These are phyloP conservation scores for Zygogramma bicolorata DNA, from an alignment of 2,888 invertebrate genomes.

Conservation along the genomic window DNA sequence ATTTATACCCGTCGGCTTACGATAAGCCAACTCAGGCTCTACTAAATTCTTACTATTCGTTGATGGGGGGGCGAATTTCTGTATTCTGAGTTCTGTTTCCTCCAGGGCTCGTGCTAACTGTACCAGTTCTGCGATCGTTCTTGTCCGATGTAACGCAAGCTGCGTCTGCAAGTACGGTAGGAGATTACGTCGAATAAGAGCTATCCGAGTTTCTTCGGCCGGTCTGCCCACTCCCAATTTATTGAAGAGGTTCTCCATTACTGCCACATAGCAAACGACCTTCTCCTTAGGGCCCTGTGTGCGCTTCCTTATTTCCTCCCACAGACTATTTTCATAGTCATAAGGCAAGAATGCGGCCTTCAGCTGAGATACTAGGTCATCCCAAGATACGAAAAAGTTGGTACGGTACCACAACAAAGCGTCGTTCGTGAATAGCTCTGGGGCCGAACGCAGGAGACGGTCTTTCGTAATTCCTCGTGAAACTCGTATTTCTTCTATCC, in stretches of 20 bases:
- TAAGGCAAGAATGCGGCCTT: slow-evolving; percentile 3
- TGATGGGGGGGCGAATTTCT: no score
- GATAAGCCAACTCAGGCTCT: not conserved
- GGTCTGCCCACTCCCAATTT: not conserved
- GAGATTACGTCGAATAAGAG: no score
- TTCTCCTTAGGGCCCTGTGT: slow-evolving; percentile 24
- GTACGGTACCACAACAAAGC: not conserved
- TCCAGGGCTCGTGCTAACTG: slow-evolving; percentile 10
- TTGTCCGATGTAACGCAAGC: not conserved
- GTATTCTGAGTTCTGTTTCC: slow-evolving; percentile 17
- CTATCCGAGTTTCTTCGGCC: not conserved
- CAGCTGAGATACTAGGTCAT: not conserved
- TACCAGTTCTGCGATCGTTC: not conserved
- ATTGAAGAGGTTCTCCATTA: slow-evolving; percentile 27
- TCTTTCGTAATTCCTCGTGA: not conserved
- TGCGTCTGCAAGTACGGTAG: not conserved
- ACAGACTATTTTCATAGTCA: slow-evolving; percentile 23
- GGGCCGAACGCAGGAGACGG: not conserved
- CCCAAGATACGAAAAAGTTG: not conserved
- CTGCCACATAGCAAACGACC: slow-evolving; percentile 8
- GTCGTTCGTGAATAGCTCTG: not conserved
- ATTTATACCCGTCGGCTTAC: not conserved
- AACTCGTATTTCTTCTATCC: not conserved
- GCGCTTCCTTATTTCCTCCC: slow-evolving; percentile 22
- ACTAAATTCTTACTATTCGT: not conserved